Conservation (phyloP, 2,113 vertebrate species). For the Rhinoderma darwinii region DNA sequence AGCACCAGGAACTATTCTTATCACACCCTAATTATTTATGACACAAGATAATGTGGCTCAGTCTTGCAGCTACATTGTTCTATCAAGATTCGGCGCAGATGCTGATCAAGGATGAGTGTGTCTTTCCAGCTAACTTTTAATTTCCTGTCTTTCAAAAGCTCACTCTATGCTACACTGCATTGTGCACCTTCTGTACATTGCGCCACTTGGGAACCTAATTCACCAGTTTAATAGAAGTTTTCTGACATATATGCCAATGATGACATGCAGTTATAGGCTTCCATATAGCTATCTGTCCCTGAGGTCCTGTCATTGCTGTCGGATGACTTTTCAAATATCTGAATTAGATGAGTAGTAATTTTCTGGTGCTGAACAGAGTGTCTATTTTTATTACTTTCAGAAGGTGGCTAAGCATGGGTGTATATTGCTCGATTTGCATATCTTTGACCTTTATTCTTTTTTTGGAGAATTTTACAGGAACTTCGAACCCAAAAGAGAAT, state of each 20-base stretch:
- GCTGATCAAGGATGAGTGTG: constrained; percentile 30
- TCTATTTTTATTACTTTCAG: constrained; percentile 51
- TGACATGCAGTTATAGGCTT: constrained; percentile 43
- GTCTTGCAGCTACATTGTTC: background rate
- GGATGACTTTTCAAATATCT: constrained; percentile 50
- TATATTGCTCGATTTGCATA: background rate
- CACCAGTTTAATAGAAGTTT: constrained; percentile 48
- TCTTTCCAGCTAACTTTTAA: constrained; percentile 36
- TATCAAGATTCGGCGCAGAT: constrained; percentile 33
- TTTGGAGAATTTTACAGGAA: background rate
- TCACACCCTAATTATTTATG: constrained; percentile 37
- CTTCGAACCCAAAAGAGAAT: background rate
- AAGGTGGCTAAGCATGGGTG: constrained; percentile 14
- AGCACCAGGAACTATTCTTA: background rate
- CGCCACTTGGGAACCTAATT: constrained; percentile 52
- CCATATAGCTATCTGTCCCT: constrained; percentile 49
- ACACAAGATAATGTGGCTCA: constrained; percentile 8
- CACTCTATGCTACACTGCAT: constrained; percentile 30
- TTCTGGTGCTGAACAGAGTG: constrained; percentile 50
- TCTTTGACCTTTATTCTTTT: constrained; percentile 13
- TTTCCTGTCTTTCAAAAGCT: constrained; percentile 50
- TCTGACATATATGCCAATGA: constrained; percentile 52
- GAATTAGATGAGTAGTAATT: constrained; percentile 54
- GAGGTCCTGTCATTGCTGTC: constrained; percentile 51
- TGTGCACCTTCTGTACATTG: constrained; percentile 38